Conservation (phyloP, 30 jellyfish, hydroid and myxozoan genomes). For the Catostylus mosaicus region DNA sequence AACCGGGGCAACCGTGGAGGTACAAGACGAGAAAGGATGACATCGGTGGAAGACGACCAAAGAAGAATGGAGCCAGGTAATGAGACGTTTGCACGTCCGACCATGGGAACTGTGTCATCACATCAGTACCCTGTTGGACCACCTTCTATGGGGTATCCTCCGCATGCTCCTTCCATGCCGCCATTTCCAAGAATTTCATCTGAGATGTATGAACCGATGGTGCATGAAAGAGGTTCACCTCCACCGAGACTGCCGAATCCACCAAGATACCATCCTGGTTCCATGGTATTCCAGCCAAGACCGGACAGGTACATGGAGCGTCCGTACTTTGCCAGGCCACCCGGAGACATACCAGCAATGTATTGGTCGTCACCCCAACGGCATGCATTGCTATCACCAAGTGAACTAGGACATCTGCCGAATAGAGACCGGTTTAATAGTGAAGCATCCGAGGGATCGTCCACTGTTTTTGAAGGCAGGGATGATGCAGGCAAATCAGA, state of each 20-base stretch:
- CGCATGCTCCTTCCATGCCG: slow-evolving; percentile 64
- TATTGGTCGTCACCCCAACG: slow-evolving; percentile 66
- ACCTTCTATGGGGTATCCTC: slow-evolving; percentile 69
- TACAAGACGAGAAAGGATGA: slow-evolving; percentile 53
- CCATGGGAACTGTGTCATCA: slow-evolving; percentile 70
- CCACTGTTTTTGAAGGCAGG: slow-evolving; percentile 60
- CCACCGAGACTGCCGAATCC: slow-evolving; percentile 51
- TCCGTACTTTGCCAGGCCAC: slow-evolving; percentile 51
- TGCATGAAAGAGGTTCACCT: slow-evolving; percentile 57
- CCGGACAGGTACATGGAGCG: slow-evolving; percentile 62
- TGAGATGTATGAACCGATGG: slow-evolving; percentile 56
- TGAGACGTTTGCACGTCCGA: slow-evolving; percentile 65
- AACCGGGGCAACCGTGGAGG: slow-evolving; percentile 42
- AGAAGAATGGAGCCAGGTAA: slow-evolving; percentile 30
- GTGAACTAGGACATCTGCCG: slow-evolving; percentile 41
- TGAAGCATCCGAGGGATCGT: slow-evolving; percentile 72
- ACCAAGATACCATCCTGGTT: slow-evolving; percentile 72
- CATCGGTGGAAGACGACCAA: slow-evolving; percentile 64
- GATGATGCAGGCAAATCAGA: slow-evolving; percentile 27
- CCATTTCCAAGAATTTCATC: slow-evolving; percentile 60
- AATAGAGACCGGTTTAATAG: slow-evolving; percentile 72
- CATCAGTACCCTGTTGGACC: slow-evolving; percentile 70
- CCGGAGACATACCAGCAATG: slow-evolving; percentile 56
- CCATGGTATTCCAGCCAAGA: slow-evolving; percentile 76
- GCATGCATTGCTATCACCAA: slow-evolving; percentile 64